Evolutionary conservation across 2,888 invertebrate genomes (phyloP).

Genomic region (Nemurella pictetii): DNA sequence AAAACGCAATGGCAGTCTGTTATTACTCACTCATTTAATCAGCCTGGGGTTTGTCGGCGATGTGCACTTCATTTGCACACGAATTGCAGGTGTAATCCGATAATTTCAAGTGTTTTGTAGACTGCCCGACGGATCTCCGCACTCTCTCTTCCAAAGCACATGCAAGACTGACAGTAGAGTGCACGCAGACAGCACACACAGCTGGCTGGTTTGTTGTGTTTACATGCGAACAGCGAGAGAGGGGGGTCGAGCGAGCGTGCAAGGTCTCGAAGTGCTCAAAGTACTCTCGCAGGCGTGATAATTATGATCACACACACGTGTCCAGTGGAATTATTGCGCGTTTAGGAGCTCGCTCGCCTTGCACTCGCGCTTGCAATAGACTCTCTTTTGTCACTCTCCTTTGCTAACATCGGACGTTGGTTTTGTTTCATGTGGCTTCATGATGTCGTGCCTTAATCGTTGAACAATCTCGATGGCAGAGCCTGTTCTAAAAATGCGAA

Average conservation of each 20-base stretch:
- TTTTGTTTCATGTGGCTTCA: not conserved
- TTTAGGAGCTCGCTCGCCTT: not conserved
- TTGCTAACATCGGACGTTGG: too few species aligned
- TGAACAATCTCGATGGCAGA: not conserved
- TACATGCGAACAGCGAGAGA: not conserved
- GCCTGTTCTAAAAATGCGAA: not conserved
- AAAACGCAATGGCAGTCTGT: not conserved
- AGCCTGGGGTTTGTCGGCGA: not conserved
- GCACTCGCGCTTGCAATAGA: too few species aligned
- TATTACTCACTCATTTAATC: not conserved
- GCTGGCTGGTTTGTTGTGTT: conserved; percentile 5
- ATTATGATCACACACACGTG: not conserved
- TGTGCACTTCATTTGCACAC: not conserved
- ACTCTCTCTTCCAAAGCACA: not conserved
- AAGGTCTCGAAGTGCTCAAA: not conserved
- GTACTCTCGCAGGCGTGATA: not conserved
- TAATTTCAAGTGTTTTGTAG: not conserved
- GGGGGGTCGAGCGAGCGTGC: not conserved
- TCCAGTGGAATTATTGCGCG: not conserved
- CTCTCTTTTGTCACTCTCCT: too few species aligned
- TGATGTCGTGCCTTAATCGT: too few species aligned
- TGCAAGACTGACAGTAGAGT: not conserved
- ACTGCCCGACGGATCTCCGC: not conserved
- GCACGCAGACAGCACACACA: not conserved
- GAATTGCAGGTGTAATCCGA: not conserved